These are phyloP conservation scores for Delichon dasypus DNA, from an alignment of 2,797 vertebrate species.

Conservation along the genomic window DNA sequence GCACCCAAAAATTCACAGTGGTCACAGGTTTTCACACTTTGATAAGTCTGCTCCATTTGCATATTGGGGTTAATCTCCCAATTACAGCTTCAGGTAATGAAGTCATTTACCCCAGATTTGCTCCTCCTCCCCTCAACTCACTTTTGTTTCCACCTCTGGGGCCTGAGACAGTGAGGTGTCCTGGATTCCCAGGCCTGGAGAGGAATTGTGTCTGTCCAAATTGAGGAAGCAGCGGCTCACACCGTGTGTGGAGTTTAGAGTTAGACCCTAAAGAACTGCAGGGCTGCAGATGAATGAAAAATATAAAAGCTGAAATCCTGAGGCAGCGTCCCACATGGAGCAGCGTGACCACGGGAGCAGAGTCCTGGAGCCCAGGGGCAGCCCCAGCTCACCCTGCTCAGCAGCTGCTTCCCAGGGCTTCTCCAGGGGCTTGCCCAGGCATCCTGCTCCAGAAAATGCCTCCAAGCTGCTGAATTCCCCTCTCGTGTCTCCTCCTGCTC, in stretches of 20 bases:
- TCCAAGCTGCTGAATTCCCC: constrained; percentile 22
- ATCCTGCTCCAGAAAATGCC: neutral
- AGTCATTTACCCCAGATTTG: neutral
- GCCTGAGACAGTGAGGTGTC: neutral
- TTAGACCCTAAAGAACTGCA: neutral
- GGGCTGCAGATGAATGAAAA: neutral
- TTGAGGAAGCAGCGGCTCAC: neutral
- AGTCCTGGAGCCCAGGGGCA: neutral
- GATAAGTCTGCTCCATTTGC: neutral
- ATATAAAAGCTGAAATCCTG: too few relatives aligned
- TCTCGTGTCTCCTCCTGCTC: neutral
- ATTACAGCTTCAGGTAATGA: neutral
- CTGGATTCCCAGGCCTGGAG: neutral
- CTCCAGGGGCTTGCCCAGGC: neutral
- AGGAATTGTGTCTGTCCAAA: neutral
- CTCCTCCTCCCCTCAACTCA: too few relatives aligned
- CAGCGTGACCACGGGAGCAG: fast-evolving
- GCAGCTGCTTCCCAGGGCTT: neutral
- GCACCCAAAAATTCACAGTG: neutral
- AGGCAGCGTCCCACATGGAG: neutral
- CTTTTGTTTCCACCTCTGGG: neutral
- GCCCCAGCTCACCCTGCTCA: neutral
- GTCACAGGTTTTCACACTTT: neutral
- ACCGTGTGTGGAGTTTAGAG: fast-evolving
- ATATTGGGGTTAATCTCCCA: neutral